Evolutionary conservation across 2,113 vertebrate genomes (phyloP), one percentile per base, ranked within the genome.

Genomic region (Podarcis cretensis): DNA sequence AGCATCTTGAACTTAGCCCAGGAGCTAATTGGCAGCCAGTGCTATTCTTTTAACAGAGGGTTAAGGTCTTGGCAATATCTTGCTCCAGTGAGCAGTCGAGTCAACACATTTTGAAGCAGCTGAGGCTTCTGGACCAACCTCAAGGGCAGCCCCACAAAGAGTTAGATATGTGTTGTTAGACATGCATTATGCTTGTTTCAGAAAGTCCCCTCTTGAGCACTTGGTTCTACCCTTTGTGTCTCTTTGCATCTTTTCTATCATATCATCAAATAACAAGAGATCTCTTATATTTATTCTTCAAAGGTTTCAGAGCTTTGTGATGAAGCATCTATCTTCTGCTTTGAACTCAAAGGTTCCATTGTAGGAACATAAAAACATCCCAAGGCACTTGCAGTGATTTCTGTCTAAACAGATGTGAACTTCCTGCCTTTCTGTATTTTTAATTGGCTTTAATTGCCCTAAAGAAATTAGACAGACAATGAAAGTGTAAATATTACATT

Each of bases 401-500:
- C 76, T 89, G 75, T 85, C 66, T 79, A 80, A 89, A 84, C 48
- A 85, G 76, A 89, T 85, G 88, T 89, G 75, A 80, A 85, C 48
- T 80, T 73, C 66, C 82, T 80, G 73, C 9, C 66, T 84, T 37
- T 80, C 65, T 89, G 74, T 85, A 63, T 73, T 85, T 84, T 89
- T 89, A 89, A 89, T 80, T 89, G 69, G 66, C 76, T 89, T 85
- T 89, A 89, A 80, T 89, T 89, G 83, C 88, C 88, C 82, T 81
- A 80, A 71, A 80, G 83, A 89, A 74, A 89, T 85, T 57, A 79
- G 75, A 59, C 75, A 80, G 77, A 85, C 88, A 89, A 89, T 89
- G 25, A 40, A 73, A 89, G 48, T 80, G 43, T 79, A 89, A 85
- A 85, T 85, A 85, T 73, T 85, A 85, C 83, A 85, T 40, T 89